Evolutionary conservation across 2,888 invertebrate species (phyloP).

Genomic region (Vanessa cardui): DNA sequence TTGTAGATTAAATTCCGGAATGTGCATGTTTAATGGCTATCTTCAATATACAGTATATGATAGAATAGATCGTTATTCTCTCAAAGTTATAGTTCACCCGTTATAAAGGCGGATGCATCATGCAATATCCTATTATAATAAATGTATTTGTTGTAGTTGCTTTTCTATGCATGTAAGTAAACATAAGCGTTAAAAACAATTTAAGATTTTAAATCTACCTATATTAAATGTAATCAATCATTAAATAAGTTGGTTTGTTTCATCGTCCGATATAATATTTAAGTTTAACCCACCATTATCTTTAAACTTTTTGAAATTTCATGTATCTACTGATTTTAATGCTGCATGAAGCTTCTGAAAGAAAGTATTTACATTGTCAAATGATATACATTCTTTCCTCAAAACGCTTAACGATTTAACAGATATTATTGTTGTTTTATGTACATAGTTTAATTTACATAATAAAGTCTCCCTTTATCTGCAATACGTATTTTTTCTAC

Average conservation of each 20-base stretch:
- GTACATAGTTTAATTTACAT: not conserved
- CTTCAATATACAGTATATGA: conserved; percentile 6
- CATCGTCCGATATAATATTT: not conserved
- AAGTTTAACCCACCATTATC: not conserved
- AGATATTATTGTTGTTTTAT: not conserved
- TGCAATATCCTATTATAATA: not conserved
- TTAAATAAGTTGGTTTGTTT: not conserved
- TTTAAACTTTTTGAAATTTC: not conserved
- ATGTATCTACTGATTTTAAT: not conserved
- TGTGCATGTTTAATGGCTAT: conserved; percentile 46
- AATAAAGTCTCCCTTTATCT: not conserved
- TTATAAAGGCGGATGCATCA: not conserved
- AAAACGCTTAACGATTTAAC: not conserved
- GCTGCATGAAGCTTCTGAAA: conserved; percentile 2
- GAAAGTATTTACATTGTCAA: not conserved
- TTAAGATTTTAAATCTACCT: not conserved
- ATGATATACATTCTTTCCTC: not conserved
- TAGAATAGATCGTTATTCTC: not conserved
- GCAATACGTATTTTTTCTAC: not conserved
- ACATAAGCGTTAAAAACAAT: not conserved
- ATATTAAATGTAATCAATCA: not conserved
- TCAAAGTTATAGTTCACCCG: not conserved
- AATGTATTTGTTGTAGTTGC: not conserved
- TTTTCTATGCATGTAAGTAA: conserved; percentile 1
- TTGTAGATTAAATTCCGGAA: conserved; percentile 48